Conservation (phyloP, 2,113 vertebrate genomes). For the Mobula birostris region DNA sequence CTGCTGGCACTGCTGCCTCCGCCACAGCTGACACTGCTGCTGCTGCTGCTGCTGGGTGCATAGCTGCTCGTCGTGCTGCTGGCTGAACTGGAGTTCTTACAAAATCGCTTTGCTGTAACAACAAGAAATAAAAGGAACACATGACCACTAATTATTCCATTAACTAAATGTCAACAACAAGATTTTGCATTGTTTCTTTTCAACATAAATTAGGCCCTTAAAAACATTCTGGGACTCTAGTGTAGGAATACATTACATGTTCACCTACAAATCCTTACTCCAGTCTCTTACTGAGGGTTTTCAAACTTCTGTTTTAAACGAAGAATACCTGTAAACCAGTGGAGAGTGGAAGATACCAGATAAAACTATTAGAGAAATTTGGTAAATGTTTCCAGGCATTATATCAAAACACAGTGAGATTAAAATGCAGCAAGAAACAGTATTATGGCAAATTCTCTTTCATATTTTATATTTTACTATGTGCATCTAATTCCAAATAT, state of each 20-base stretch:
- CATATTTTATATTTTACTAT: background rate
- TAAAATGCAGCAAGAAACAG: background rate
- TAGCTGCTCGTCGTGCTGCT: slow-evolving; percentile 97
- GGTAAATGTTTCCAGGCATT: background rate
- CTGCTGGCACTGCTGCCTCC: slow-evolving; percentile 97
- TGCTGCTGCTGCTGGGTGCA: slow-evolving; percentile 92
- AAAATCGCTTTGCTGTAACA: slow-evolving; percentile 88
- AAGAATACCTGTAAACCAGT: background rate
- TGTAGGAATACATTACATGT: background rate
- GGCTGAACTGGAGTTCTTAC: slow-evolving; percentile 93
- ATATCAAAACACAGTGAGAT: too few relatives aligned
- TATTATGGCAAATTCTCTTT: background rate
- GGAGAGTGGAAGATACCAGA: background rate
- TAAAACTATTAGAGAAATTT: background rate
- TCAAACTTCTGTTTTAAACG: slow-evolving; percentile 3
- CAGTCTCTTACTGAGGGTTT: background rate
- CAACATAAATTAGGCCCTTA: background rate
- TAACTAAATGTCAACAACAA: background rate
- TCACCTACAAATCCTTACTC: background rate
- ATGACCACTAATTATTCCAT: background rate
- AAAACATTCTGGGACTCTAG: background rate
- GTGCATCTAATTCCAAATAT: background rate
- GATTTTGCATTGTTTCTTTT: background rate
- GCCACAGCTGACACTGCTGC: slow-evolving; percentile 81
- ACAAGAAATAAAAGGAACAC: slow-evolving; percentile 33